Percentiles rank a stretch among this genome's conserved stretches.
Evolutionary conservation across 2,797 vertebrate genomes (phyloP).

Genomic region (Mycteria americana): DNA sequence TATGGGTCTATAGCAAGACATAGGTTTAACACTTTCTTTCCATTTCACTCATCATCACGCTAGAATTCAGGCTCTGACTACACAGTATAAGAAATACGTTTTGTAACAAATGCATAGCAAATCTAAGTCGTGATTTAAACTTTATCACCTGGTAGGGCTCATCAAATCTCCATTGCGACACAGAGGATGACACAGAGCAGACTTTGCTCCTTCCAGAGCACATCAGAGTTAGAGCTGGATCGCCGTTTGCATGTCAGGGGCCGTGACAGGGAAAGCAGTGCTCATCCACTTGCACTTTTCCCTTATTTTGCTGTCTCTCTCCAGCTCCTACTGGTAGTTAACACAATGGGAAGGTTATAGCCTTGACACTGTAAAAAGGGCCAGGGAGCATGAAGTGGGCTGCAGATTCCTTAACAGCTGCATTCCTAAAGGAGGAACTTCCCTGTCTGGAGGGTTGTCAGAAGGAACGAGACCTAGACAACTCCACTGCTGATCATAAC

Average conservation of each 20-base stretch:
- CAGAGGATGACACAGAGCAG: neutral
- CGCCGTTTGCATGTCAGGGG: neutral
- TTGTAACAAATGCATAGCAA: neutral
- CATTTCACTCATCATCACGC: neutral
- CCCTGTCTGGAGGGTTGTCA: neutral
- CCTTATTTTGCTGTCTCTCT: neutral
- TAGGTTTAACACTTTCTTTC: neutral
- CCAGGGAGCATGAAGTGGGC: slow-evolving; percentile 1
- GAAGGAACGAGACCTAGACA: neutral
- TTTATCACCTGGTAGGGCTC: neutral
- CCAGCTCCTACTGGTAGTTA: neutral
- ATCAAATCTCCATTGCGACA: neutral
- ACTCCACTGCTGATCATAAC: neutral
- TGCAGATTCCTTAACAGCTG: neutral
- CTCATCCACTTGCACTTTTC: neutral
- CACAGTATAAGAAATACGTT: neutral
- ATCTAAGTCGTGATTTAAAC: neutral
- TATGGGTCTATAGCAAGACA: neutral
- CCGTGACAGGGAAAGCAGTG: neutral
- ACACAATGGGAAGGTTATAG: slow-evolving; percentile 21
- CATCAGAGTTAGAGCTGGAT: neutral
- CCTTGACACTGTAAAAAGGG: neutral
- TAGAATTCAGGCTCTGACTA: neutral
- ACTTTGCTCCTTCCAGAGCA: neutral
- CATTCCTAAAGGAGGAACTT: neutral